Conservation (phyloP, 2,888 invertebrate genomes). For the Adelognathus sp. region DNA sequence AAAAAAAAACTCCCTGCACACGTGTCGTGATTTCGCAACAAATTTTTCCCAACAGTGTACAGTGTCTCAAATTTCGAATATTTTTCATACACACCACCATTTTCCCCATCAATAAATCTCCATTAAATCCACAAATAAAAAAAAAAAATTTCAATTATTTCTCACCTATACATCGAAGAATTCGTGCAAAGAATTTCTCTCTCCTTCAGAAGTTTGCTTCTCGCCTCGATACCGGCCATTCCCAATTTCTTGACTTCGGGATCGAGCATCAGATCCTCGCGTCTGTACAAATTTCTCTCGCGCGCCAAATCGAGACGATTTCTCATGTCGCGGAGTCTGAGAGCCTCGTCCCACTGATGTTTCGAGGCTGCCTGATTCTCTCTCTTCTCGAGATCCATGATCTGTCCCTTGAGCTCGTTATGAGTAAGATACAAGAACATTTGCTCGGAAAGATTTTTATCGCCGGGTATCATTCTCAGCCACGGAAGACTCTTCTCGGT, state of each 20-base stretch:
- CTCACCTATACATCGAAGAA: slow-evolving; percentile 73
- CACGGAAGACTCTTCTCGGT: slow-evolving; percentile 67
- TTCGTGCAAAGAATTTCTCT: slow-evolving; percentile 69
- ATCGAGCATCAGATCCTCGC: slow-evolving; percentile 68
- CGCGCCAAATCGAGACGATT: slow-evolving; percentile 73
- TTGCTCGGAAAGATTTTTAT: slow-evolving; percentile 68
- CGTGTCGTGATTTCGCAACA: too few relatives aligned
- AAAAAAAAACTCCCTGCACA: too few relatives aligned
- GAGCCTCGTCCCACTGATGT: slow-evolving; percentile 75
- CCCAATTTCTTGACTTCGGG: slow-evolving; percentile 66
- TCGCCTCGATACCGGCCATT: slow-evolving; percentile 66
- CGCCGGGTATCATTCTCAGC: slow-evolving; percentile 65
- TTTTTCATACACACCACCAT: too few relatives aligned
- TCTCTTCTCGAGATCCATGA: slow-evolving; percentile 71
- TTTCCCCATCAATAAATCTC: not conserved
- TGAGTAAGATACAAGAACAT: slow-evolving; percentile 74
- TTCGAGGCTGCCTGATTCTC: slow-evolving; percentile 71
- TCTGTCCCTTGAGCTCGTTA: slow-evolving; percentile 71
- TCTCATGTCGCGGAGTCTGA: slow-evolving; percentile 76
- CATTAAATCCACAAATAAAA: not conserved
- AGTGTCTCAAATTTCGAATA: too few relatives aligned
- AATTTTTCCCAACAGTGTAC: too few relatives aligned
- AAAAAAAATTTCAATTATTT: not conserved
- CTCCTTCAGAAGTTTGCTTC: slow-evolving; percentile 65
- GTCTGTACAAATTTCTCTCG: slow-evolving; percentile 72